Evolutionary conservation across 2,113 vertebrate species (phyloP).

Genomic region (Podarcis cretensis): DNA sequence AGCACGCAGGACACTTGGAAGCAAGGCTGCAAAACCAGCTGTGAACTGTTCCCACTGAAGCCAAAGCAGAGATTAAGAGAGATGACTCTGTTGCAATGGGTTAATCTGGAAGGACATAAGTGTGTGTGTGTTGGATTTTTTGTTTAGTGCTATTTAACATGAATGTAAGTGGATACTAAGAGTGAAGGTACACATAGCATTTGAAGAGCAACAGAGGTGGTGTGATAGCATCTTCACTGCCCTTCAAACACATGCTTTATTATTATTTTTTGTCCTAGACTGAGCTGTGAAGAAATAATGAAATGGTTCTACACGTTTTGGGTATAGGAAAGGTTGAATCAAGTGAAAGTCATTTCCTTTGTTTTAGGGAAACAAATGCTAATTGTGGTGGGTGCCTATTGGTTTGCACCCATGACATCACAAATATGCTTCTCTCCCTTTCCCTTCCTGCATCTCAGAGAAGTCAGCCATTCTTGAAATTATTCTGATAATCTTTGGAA

Average conservation of each 20-base stretch:
- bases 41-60: conserved; percentile 13
- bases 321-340: not conserved
- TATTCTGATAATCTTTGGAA: not conserved
- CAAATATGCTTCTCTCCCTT: not conserved
- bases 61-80: not conserved
- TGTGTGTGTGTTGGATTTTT: fast-evolving
- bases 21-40: not conserved
- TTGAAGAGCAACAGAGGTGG: not conserved
- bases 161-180: not conserved
- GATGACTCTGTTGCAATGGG: not conserved
- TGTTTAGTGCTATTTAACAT: not conserved
- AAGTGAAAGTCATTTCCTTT: not conserved
- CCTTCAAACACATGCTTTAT: not conserved
- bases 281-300: not conserved
- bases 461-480: not conserved
- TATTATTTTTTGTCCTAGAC: not conserved
- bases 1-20: not conserved
- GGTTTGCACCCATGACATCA: not conserved
- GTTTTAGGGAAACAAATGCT: not conserved
- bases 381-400: not conserved
- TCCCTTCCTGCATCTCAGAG: not conserved
- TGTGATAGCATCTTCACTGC: not conserved
- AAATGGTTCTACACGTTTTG: not conserved
- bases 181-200: not conserved
- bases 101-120: conserved; percentile 2